phyloP scores from a whole-genome alignment of 2,888 invertebrate species.

The Arge pagana region DNA sequence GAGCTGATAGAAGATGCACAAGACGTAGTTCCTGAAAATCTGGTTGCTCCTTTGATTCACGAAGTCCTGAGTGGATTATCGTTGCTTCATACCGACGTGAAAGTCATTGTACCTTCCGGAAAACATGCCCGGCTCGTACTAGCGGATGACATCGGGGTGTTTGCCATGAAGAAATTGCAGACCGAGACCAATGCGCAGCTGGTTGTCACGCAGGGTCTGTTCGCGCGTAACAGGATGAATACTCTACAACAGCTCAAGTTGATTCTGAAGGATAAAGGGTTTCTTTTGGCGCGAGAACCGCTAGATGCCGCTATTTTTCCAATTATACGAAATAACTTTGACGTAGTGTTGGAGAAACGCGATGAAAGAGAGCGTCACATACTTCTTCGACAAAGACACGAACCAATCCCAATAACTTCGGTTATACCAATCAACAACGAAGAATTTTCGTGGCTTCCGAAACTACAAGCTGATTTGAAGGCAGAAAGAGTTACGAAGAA shows the following conservation, averaged over 20 bases:
- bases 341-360: slow-evolving; percentile 43
- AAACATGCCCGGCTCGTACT: slow-evolving; percentile 58
- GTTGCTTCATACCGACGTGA: slow-evolving; percentile 69
- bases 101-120: slow-evolving; percentile 57
- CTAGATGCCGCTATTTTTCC: slow-evolving; percentile 17
- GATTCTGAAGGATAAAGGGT: slow-evolving; percentile 38
- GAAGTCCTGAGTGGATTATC: slow-evolving; percentile 71
- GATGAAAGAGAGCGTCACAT: slow-evolving; percentile 37
- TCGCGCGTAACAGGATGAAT: slow-evolving; percentile 44
- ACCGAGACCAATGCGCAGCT: slow-evolving; percentile 62
- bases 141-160: slow-evolving; percentile 62
- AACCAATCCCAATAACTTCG: slow-evolving; percentile 40
- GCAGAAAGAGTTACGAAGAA: slow-evolving; percentile 58
- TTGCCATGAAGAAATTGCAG: slow-evolving; percentile 64
- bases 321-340: slow-evolving; percentile 27
- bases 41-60: slow-evolving; percentile 62
- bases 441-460: slow-evolving; percentile 53
- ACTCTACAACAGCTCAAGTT: slow-evolving; percentile 27
- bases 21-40: slow-evolving; percentile 42
- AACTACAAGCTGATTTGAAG: slow-evolving; percentile 47
- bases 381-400: slow-evolving; percentile 35
- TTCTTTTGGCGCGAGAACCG: slow-evolving; percentile 43
- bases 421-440: slow-evolving; percentile 43
- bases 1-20: slow-evolving; percentile 47
- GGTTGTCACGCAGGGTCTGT: slow-evolving; percentile 62